Percentiles rank a stretch among this genome's conserved stretches.
Evolutionary conservation across 1,140 invertebrate species (phyloP).

Genomic region (Lethocerus indicus): DNA sequence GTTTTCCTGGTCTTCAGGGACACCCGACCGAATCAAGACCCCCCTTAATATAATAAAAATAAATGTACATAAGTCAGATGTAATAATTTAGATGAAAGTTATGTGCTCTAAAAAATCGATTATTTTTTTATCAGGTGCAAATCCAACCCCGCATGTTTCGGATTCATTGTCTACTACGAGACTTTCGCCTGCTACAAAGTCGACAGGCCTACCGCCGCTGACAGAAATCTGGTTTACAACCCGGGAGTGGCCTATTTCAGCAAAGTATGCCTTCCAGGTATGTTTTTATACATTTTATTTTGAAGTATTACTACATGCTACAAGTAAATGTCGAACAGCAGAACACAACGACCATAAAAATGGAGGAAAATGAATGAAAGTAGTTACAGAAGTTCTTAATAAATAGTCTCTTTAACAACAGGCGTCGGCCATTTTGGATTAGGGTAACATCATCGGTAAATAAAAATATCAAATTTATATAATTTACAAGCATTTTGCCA

Average conservation of each 20-base stretch:
- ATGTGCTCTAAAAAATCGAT: not conserved
- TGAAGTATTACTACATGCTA: too few species aligned
- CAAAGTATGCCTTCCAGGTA: slow-evolving; percentile 4
- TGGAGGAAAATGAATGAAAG: too few species aligned
- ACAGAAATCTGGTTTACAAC: not conserved
- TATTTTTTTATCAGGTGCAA: slow-evolving; percentile 18
- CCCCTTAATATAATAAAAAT: not conserved
- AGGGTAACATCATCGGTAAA: too few species aligned
- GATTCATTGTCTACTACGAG: slow-evolving; percentile 20
- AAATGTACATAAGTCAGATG: not conserved
- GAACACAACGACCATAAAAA: too few species aligned
- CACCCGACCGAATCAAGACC: not conserved
- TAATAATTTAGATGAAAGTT: not conserved
- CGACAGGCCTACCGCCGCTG: too few species aligned
- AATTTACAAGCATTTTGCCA: too few species aligned
- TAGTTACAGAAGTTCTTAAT: too few species aligned
- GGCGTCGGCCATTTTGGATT: too few species aligned
- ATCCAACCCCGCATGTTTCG: slow-evolving; percentile 15
- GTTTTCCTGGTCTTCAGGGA: not conserved
- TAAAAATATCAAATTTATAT: too few species aligned
- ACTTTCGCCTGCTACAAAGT: slow-evolving; percentile 18
- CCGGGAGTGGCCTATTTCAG: slow-evolving; percentile 2
- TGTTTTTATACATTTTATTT: not conserved
- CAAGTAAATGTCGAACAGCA: too few species aligned
- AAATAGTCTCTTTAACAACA: too few species aligned